Evolutionary conservation across 2,113 vertebrate genomes (phyloP).

Genomic region (Caretta caretta): DNA sequence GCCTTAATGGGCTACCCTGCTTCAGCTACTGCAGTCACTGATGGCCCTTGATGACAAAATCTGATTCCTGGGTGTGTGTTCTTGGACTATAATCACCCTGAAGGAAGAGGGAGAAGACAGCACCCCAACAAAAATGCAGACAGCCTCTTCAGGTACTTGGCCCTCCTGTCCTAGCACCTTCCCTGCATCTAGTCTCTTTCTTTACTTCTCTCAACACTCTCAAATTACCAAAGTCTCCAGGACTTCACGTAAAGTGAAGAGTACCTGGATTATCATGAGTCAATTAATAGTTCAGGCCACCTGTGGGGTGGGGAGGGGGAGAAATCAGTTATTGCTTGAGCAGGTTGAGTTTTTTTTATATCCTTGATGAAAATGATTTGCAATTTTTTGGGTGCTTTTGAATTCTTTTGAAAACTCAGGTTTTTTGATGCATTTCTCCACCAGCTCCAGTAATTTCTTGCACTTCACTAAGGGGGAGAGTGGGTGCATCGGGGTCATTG

Average conservation of each 20-base stretch:
- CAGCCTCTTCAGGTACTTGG: background rate
- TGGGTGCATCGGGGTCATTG: background rate
- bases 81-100: background rate
- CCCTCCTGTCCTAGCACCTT: background rate
- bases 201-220: background rate
- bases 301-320: no score
- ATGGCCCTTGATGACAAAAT: background rate
- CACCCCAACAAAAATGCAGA: background rate
- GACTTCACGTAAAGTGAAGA: fast-evolving
- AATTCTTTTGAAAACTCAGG: background rate
- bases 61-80: background rate
- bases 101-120: background rate
- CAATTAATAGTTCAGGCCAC: background rate
- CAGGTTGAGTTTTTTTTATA: background rate
- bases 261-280: background rate
- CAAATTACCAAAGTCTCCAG: background rate
- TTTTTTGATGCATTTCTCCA: constrained; percentile 16
- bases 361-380: constrained; percentile 4
- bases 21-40: background rate
- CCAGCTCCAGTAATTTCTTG: constrained; percentile 4
- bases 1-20: background rate
- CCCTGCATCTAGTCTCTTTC: background rate
- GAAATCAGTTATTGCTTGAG: background rate
- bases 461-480: constrained; percentile 9
- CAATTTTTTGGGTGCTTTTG: background rate